Percentiles rank a stretch among this genome's conserved stretches.
Evolutionary conservation across 1,140 invertebrate genomes (phyloP).

Genomic region (Idris sp.): DNA sequence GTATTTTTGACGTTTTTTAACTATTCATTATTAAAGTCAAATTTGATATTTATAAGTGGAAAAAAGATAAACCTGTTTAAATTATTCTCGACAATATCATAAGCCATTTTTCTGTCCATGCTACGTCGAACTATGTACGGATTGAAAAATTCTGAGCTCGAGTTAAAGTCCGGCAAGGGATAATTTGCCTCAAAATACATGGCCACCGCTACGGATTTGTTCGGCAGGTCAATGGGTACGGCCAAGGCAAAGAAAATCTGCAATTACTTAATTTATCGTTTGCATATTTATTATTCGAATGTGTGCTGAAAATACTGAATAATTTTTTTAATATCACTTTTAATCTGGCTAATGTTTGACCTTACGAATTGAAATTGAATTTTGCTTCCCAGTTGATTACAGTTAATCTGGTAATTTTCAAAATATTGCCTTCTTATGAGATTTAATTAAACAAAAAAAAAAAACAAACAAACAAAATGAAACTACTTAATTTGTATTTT

Average conservation of each 20-base stretch:
- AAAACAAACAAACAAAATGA: no score
- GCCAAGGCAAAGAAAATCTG: conserved; percentile 75
- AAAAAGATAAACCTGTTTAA: conserved; percentile 64
- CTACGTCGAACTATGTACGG: conserved; percentile 61
- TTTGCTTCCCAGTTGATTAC: no score
- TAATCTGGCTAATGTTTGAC: conserved; percentile 2
- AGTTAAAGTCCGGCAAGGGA: conserved; percentile 63
- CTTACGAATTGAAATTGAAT: conserved; percentile 2
- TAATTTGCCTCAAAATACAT: conserved; percentile 78
- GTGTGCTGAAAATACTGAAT: background rate
- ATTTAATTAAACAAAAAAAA: no score
- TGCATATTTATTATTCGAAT: conserved; percentile 13
- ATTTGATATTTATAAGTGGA: background rate
- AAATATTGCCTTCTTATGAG: no score
- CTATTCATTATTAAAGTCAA: no score
- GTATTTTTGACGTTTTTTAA: no score
- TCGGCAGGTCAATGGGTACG: conserved; percentile 72
- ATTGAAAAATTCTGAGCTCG: conserved; percentile 60
- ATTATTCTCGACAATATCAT: conserved; percentile 69
- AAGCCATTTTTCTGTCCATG: conserved; percentile 68
- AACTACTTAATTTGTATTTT: no score
- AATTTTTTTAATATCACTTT: conserved; percentile 12
- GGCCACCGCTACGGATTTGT: conserved; percentile 73
- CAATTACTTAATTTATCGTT: conserved; percentile 56
- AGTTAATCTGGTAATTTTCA: no score